Evolutionary conservation across 2,797 vertebrate species (phyloP).

Genomic region (Octomys mimax): DNA sequence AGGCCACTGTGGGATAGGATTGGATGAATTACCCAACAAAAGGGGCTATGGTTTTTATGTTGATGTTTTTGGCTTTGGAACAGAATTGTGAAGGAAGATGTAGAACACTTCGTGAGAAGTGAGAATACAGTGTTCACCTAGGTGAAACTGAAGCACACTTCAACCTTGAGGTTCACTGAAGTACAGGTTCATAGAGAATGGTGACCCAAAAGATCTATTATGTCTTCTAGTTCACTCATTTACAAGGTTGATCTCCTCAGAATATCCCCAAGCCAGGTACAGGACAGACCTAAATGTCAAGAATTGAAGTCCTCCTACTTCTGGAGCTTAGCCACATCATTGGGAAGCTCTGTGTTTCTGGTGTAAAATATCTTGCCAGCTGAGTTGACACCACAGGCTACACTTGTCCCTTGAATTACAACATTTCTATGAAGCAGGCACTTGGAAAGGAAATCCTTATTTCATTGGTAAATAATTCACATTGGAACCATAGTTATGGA

Average conservation of each 20-base stretch:
- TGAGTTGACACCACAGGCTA: background rate
- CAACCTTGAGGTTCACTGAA: slow-evolving; percentile 19
- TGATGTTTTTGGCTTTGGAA: slow-evolving; percentile 77
- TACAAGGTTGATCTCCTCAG: background rate
- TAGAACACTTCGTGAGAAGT: slow-evolving; percentile 45
- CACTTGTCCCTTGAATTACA: slow-evolving; percentile 3
- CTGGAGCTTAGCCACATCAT: background rate
- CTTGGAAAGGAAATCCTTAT: slow-evolving; percentile 32
- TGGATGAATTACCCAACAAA: slow-evolving; percentile 84
- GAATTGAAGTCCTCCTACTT: background rate
- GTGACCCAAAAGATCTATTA: background rate
- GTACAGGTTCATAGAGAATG: background rate
- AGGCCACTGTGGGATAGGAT: slow-evolving; percentile 79
- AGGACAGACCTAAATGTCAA: slow-evolving; percentile 35
- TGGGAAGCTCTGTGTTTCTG: slow-evolving; percentile 17
- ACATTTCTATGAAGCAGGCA: slow-evolving; percentile 21
- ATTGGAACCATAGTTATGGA: slow-evolving; percentile 4
- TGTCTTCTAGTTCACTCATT: slow-evolving; percentile 17
- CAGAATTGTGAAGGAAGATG: background rate
- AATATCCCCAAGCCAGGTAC: slow-evolving; percentile 1
- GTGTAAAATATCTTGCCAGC: background rate
- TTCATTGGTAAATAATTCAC: slow-evolving; percentile 21
- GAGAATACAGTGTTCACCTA: slow-evolving; percentile 4
- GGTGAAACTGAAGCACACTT: slow-evolving; percentile 14
- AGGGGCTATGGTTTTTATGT: slow-evolving; percentile 72